A percentile compares a stretch with the other conserved stretches of the same genome.
phyloP scores from a whole-genome alignment of 2,113 vertebrate species.

The Aleadryas rufinucha region DNA sequence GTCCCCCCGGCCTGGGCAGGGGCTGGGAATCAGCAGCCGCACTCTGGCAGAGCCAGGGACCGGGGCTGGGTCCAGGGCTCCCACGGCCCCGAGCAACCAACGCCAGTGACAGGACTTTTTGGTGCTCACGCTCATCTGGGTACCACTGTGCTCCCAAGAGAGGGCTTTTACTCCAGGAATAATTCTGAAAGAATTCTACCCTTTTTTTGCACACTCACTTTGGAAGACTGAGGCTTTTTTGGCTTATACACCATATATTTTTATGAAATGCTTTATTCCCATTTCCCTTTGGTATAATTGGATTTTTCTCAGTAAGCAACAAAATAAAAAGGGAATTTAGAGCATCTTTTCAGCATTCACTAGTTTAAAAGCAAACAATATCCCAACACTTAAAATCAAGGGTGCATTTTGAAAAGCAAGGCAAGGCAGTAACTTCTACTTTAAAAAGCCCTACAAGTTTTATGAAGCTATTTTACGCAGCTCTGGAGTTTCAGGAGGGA shows the following conservation, averaged over 20 bases:
- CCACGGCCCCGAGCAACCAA: rapidly evolving
- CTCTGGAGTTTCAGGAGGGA: neutral
- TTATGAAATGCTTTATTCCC: neutral
- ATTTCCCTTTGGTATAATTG: slow-evolving; percentile 5
- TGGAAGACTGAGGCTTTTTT: neutral
- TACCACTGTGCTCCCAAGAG: neutral
- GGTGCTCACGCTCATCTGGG: neutral
- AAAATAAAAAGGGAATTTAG: neutral
- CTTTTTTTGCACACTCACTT: neutral
- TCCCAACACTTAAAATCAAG: neutral
- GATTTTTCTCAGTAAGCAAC: slow-evolving; percentile 12
- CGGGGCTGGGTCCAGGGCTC: neutral
- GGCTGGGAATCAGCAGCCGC: neutral
- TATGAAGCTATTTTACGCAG: neutral
- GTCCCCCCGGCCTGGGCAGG: neutral
- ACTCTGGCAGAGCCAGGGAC: neutral
- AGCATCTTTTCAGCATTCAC: neutral
- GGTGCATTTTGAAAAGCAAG: neutral
- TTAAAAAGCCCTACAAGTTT: slow-evolving; percentile 21
- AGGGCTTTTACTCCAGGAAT: neutral
- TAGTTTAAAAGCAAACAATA: slow-evolving; percentile 1
- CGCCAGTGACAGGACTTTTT: rapidly evolving
- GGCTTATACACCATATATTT: neutral
- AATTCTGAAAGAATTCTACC: neutral
- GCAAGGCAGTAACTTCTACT: slow-evolving; percentile 6